phyloP scores from a whole-genome alignment of 2,113 vertebrate genomes.

The Callorhinus ursinus region DNA sequence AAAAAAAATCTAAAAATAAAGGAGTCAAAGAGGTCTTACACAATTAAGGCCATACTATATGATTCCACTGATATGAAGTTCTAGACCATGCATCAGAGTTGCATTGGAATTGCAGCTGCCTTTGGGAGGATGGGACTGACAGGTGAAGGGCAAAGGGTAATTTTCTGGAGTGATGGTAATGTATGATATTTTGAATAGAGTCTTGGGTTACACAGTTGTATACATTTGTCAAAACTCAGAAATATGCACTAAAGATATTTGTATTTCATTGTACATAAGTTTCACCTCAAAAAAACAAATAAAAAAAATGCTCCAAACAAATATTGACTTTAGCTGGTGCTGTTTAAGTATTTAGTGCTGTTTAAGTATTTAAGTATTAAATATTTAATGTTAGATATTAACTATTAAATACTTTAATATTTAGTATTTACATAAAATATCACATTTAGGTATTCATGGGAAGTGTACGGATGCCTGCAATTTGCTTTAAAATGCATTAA shows the following conservation, averaged over 20 bases:
- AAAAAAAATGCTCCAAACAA: background rate
- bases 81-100: background rate
- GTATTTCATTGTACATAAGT: background rate
- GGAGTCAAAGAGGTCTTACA: background rate
- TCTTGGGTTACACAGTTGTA: background rate
- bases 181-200: background rate
- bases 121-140: background rate
- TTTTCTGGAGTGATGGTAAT: background rate
- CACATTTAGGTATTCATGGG: conserved; percentile 33
- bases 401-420: background rate
- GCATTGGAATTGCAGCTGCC: background rate
- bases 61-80: background rate
- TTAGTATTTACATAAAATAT: background rate
- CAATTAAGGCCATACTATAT: background rate
- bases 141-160: background rate
- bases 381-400: background rate
- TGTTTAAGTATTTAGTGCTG: conserved; percentile 12
- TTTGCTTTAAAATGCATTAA: conserved; percentile 20
- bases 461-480: background rate
- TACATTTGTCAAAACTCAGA: background rate
- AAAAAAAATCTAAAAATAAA: background rate
- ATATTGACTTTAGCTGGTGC: background rate
- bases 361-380: conserved; percentile 37
- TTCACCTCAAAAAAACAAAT: background rate
- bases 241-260: background rate